Evolutionary conservation across 2,113 vertebrate genomes (phyloP).

Genomic region (Dunckerocampus dactyliophorus): DNA sequence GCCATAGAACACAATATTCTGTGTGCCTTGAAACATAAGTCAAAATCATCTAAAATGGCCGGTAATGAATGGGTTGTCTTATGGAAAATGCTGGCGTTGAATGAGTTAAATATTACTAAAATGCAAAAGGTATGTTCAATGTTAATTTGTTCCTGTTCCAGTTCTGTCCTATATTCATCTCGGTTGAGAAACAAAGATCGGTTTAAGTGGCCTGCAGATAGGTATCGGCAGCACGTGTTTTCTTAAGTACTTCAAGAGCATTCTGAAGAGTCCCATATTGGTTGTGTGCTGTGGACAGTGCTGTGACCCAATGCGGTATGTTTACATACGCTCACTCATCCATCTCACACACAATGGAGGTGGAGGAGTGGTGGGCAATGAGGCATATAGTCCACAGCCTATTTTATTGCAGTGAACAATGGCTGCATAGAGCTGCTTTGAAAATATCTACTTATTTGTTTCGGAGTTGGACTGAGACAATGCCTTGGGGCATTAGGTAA

Average conservation of each 20-base stretch:
- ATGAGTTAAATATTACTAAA: too few relatives aligned
- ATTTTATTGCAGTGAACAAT: conserved; percentile 57
- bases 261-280: conserved; percentile 43
- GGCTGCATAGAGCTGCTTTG: conserved; percentile 37
- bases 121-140: not conserved
- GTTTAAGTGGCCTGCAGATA: conserved; percentile 46
- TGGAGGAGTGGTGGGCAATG: conserved; percentile 57
- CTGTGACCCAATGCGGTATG: conserved; percentile 34
- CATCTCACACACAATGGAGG: conserved; percentile 50
- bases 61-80: too few relatives aligned
- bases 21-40: too few relatives aligned
- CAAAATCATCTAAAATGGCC: too few relatives aligned
- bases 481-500: not conserved
- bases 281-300: conserved; percentile 34
- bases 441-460: conserved; percentile 28
- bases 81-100: too few relatives aligned
- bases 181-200: not conserved
- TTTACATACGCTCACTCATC: conserved; percentile 64
- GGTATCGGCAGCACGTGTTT: conserved; percentile 31
- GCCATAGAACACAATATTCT: too few relatives aligned
- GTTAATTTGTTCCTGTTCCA: conserved; percentile 1
- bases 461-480: not conserved
- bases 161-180: not conserved
- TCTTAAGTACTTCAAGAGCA: conserved; percentile 49
- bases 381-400: conserved; percentile 52